Conservation (phyloP, 1,140 invertebrate genomes). For the Drosophila ambigua region DNA sequence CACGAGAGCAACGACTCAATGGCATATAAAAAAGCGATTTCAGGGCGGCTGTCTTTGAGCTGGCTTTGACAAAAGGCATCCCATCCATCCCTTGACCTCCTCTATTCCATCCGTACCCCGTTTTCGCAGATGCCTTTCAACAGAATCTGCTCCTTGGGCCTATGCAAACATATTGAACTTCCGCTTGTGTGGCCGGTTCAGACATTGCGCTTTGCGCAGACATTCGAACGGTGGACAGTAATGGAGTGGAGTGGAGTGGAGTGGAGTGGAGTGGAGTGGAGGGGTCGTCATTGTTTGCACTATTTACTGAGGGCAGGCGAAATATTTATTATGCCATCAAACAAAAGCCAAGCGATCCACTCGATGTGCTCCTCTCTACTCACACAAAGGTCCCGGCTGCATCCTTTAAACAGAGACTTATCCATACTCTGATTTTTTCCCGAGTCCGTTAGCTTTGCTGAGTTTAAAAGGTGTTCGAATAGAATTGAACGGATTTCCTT, state of each 20-base stretch:
- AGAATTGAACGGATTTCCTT: too few species aligned
- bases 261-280: conserved; percentile 18
- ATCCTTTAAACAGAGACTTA: conserved; percentile 63
- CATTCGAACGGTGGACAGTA: conserved; percentile 7
- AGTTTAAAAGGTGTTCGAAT: too few species aligned
- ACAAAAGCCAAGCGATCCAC: conserved; percentile 60
- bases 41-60: conserved; percentile 44
- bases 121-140: too few species aligned
- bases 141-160: conserved; percentile 34
- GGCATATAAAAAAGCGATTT: conserved; percentile 71
- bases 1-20: conserved; percentile 49
- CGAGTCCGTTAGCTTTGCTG: too few species aligned
- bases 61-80: conserved; percentile 56
- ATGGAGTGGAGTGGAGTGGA: conserved; percentile 5
- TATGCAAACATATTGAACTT: conserved; percentile 79
- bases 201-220: conserved; percentile 41
- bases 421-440: not conserved
- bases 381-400: conserved; percentile 31
- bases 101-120: conserved; percentile 25
- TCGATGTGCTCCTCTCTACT: conserved; percentile 41
- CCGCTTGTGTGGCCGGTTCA: conserved; percentile 54
- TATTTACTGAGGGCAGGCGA: conserved; percentile 65
- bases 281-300: conserved; percentile 55
- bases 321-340: conserved; percentile 82
- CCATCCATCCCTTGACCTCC: conserved; percentile 33